Evolutionary conservation across 2,797 vertebrate species (phyloP), one percentile per base, ranked within the genome.

Genomic region (Cyprinodon diabolis): DNA sequence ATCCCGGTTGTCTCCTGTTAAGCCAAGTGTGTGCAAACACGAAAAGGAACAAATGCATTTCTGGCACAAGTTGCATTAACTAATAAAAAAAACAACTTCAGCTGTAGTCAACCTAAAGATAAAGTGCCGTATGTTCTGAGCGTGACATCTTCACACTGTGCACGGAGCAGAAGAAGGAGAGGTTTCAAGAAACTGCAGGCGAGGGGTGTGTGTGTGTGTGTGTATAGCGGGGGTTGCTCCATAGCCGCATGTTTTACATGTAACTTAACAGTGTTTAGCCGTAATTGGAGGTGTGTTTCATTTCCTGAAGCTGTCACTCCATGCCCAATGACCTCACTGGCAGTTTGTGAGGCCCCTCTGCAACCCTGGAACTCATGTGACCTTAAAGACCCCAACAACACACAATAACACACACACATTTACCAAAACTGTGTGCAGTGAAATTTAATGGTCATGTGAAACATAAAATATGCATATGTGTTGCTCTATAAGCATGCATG

Each of bases 221-320:
- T 30, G 25, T 25, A 1, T 25, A 1, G 25, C 1, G 25, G 25
- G 12, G 66, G 69, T 30, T 63, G 3, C 30, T 69, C 66, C 52
- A 0, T 58, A 71, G 79, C 83, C 85, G 81, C 88, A 87, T 87
- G 88, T 78, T 89, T 86, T 77, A 87, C 85, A 87, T 84, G 89
- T 89, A 73, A 78, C 77, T 81, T 76, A 84, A 85, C 76, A 82
- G 89, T 88, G 86, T 90, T 90, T 78, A 74, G 87, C 80, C 82
- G 90, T 87, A 92, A 93, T 89, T 80, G 72, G 89, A 92, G 90
- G 90, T 93, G 91, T 89, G 88, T 90, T 92, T 92, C 90, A 91
- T 91, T 91, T 91, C 89, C 91, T 92, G 91, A 43, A 87, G 81
- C 86, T 89, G 86, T 92, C 89, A 91, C 80, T 91, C 88, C 75